Base-by-base conservation (phyloP, 92 coral and sea anemone species). In the Heteractis magnifica region DNA sequence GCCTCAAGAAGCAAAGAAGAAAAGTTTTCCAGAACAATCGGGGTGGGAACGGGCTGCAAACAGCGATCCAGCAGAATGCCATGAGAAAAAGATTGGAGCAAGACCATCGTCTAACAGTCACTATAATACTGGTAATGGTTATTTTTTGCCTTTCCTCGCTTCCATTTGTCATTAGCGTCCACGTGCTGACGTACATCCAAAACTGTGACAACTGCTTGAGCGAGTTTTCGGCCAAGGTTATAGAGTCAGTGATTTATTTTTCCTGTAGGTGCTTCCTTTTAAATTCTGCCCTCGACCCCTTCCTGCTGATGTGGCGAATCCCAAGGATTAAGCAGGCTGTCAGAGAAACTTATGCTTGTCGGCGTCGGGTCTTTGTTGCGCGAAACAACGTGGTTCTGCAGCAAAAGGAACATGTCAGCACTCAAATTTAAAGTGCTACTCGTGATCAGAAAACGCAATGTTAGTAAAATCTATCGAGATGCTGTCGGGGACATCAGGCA, bases 91-190 rank as follows among this genome's bases (percentile, higher is more conserved):
- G 84, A 70, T 13, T 81, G 76, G 65, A 81, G 23, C 7, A 77
- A 51, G 84, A 81, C 51, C 64, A 55, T 8, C 23, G 21, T 4
- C 51, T 81, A 49, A 81, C 77, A 8, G 15, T 21, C 15, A 81
- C 84, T 23, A 51, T 81, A 3, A 23, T 48, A 4, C 50, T 81
- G 44, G 84, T 81, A 4, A 70, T 81, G 84, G 48, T 81, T 10
- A 10, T 23, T 0, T 81, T 81, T n/a, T 81, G 68, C 7, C 51
- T 81, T 4, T 81, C 84, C 6, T 68, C 84, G 8, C 20, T 81
- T 5, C 84, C 84, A 19, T 81, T 81, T n/a, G 56, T 81, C 20
- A 51, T 81, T 51, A 21, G 77, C 15, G 84, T 81, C 14, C 84
- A 81, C 70, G 72, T 81, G 14, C 51, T 81, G 13, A 68, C 73